Base-by-base conservation (phyloP, 2,113 vertebrate species). In the Caloenas nicobarica region DNA sequence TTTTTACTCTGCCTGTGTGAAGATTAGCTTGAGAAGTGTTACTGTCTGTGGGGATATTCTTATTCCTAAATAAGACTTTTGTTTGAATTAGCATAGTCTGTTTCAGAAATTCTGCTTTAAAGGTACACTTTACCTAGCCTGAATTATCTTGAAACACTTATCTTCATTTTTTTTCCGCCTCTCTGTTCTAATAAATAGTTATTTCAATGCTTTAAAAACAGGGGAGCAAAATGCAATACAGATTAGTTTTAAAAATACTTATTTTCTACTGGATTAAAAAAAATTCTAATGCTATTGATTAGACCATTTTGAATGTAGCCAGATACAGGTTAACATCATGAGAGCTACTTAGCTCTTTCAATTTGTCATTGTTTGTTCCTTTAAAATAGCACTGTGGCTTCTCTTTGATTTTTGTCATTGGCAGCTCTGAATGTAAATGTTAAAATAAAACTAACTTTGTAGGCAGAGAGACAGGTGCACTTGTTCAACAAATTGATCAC, bases 401-500 rank as follows among this genome's bases (percentile, higher is more conserved):
- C 65, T n/a, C 91, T 95, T 94, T 86, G 76, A 38, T 86, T 94
- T 96, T 88, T 90, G 24, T 61, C 33, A 50, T 33, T 74, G 76
- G 62, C 76, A 61, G 69, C 44, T 93, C n/a, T 36, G 68, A 90
- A 81, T 84, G 86, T 86, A 90, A 93, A 94, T 79, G 86, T 90
- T 96, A 72, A 86, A 77, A 87, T 48, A 71, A 80, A 92, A 46
- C 29, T 21, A 65, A 79, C 61, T 79, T 90, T 58, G 68, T 70
- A 51, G 31, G 56, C 51, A 48, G 64, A 58, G 42, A 77, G 16
- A 33, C 61, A 73, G 82, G 78, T 70, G 54, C 85, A 48, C 81
- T 76, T 91, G 66, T 88, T 79, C 53, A 86, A 54, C 88, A 91
- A 77, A 91, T 62, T 71, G 87, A 91, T 88, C 56, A 40, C 69